Conservation (phyloP, 2,888 invertebrate species). For the Dexiosoma caninum region DNA sequence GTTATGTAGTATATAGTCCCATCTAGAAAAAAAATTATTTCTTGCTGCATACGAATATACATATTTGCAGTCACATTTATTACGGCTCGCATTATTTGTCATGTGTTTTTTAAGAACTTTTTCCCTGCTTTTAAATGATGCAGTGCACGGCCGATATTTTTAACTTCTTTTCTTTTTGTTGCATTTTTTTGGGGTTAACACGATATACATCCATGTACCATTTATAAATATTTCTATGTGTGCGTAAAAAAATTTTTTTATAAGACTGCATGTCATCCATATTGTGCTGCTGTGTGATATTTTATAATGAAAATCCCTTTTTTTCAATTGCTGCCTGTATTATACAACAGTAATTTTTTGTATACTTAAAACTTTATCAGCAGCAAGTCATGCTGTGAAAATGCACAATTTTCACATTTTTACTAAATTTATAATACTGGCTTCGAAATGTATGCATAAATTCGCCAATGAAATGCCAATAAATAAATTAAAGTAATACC, state of each 20-base stretch:
- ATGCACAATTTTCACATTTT: constrained; percentile 76
- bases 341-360: constrained; percentile 8
- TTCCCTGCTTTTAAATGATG: constrained; percentile 55
- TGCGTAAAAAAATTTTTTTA: constrained; percentile 40
- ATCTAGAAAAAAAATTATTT: constrained; percentile 19
- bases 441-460: constrained; percentile 73
- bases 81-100: constrained; percentile 73
- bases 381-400: constrained; percentile 67
- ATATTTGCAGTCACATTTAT: constrained; percentile 55
- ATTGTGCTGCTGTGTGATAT: constrained; percentile 68
- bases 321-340: constrained; percentile 35
- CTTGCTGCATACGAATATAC: constrained; percentile 15
- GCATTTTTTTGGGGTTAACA: constrained; percentile 41
- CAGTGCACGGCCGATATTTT: constrained; percentile 36
- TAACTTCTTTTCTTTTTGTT: constrained; percentile 62
- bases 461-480: constrained; percentile 76
- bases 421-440: constrained; percentile 74
- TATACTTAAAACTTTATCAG: constrained; percentile 52
- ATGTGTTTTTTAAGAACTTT: constrained; percentile 69
- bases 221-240: neutral
- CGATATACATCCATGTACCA: neutral
- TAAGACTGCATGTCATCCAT: constrained; percentile 59
- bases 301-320: constrained; percentile 76
- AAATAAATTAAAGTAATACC: constrained; percentile 77
- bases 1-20: neutral